Evolutionary conservation across 2,113 vertebrate species (phyloP), one percentile per base, ranked within the genome.

Genomic region (Phylloscopus whistleri): DNA sequence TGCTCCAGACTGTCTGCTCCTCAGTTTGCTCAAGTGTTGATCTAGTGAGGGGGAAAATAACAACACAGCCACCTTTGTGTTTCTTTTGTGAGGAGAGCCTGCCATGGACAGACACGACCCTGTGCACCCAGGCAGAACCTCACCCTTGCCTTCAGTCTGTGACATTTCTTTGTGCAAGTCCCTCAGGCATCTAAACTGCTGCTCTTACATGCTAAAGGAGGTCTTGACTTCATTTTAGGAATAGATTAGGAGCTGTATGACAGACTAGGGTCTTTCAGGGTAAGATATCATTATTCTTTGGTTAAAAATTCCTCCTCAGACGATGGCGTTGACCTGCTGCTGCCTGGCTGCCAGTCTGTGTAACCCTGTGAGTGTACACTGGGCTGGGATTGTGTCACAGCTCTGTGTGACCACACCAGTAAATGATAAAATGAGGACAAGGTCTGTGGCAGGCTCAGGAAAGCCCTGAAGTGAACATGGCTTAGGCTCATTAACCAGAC

Each of bases 311-410:
- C 44, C 53, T n/a, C 76, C 68, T 74, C 15, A 48, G 63, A 55
- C 0, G 0, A 30, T 7, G 16, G 44, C 28, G 9, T 0, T 28
- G n/a, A 63, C 33, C 48, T 81, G 59, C 53, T 82, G 78, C 58
- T 86, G 64, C 24, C 79, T 70, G 39, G 23, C 9, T 58, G 53
- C 49, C 37, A 1, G 9, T 6, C 37, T 66, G 2, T n/a, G 41
- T 4, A 2, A 31, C 5, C 11, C 73, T 72, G 22, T 4, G 49
- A 33, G 49, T 4, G 35, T 2, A 1, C 11, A 9, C 2, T 19
- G 49, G 69, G 33, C 56, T 82, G 63, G 63, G 37, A 19, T 2
- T 17, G n/a, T 28, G 26, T 2, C 70, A 21, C 0, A 2, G 31
- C 5, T 19, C 24, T 30, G 53, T 24, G 51, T 0, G 3, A 49